Base-by-base conservation (phyloP, 2,888 invertebrate species). In the Cheilosia urbana region DNA sequence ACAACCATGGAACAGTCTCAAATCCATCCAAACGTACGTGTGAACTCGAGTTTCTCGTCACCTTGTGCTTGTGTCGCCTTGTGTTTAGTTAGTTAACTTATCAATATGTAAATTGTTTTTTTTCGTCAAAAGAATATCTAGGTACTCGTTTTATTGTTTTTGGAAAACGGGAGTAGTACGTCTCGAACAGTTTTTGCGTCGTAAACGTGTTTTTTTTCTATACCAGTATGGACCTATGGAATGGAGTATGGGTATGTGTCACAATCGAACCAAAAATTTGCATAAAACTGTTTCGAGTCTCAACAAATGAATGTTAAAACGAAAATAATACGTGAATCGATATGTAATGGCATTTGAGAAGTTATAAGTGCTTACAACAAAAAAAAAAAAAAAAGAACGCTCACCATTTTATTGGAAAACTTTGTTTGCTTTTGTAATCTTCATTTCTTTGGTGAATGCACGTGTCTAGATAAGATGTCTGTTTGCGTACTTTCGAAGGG, bases 71-170 rank as follows among this genome's bases (percentile, higher is more conserved):
- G 15, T 27, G 24, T 27, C 27, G 55, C n/a, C 17, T 55, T 17
- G 55, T 77, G 49, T 37, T 79, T 68, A 27, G 78, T 73, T 57
- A 79, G 77, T 19, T 53, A 40, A 68, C 60, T 83, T 83, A 83
- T 83, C 78, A 82, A 68, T 82, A 78, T 78, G 78, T 57, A 83
- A 66, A 77, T 66, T 76, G 68, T 21, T 75, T 57, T 37, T 13
- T 34, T 57, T 30, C 19, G 34, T 37, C 19, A 19, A 69, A 72
- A 66, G 17, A 60, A 37, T 55, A 47, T 2, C 13, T 37, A 37
- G 37, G 37, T 37, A 37, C 37, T 37, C 37, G 37, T 19, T 45
- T 57, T 49, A 27, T 15, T 24, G 21, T 51, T 47, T 47, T 9
- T 47, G 19, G 42, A 30, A 30, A 72, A 73, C 30, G 34, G 57